Conservation (phyloP, 2,113 vertebrate genomes). For the Hemiscyllium ocellatum region DNA sequence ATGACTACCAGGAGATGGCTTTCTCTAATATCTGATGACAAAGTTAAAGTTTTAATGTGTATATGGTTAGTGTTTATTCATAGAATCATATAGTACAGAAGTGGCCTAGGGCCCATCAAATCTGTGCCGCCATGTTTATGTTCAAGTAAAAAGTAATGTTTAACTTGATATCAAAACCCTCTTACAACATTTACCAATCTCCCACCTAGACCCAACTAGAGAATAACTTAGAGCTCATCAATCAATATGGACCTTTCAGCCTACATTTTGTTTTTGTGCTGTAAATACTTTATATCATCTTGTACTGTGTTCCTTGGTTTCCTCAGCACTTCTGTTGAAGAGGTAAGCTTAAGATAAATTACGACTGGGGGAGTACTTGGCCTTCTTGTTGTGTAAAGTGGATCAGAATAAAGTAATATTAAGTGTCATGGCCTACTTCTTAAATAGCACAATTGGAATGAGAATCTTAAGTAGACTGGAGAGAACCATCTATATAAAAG, state of each 20-base stretch:
- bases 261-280: background rate
- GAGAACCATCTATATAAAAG: background rate
- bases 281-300: background rate
- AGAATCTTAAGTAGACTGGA: background rate
- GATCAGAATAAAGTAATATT: background rate
- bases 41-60: too few relatives aligned
- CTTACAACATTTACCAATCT: too few relatives aligned
- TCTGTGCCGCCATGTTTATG: too few relatives aligned
- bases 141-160: too few relatives aligned
- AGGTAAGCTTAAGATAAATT: too few relatives aligned
- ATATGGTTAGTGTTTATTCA: too few relatives aligned
- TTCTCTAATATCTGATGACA: too few relatives aligned
- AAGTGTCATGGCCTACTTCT: background rate
- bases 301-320: background rate
- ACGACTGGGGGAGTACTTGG: background rate
- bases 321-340: background rate
- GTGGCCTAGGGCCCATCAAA: too few relatives aligned
- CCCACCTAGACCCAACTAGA: too few relatives aligned
- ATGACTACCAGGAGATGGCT: too few relatives aligned
- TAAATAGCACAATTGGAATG: background rate
- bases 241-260: background rate
- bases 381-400: background rate
- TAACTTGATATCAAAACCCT: too few relatives aligned
- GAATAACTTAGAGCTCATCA: background rate
- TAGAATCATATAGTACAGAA: too few relatives aligned